These are phyloP conservation scores for Leucopternis melanops DNA, from an alignment of 2,113 vertebrate genomes.

Conservation along the genomic window DNA sequence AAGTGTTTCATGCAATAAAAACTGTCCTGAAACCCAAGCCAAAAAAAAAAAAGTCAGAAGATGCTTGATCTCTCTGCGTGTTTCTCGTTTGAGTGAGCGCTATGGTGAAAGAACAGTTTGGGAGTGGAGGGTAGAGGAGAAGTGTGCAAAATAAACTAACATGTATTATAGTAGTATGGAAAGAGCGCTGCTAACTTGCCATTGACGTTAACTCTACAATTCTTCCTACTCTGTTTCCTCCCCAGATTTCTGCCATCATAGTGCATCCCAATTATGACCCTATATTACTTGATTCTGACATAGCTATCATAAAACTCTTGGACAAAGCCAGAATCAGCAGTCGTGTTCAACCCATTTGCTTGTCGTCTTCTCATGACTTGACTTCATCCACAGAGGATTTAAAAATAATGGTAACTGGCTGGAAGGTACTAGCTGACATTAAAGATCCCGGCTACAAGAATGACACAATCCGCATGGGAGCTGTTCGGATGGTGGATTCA, in stretches of 20 bases:
- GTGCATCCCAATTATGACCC: constrained; percentile 93
- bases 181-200: not conserved
- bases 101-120: not conserved
- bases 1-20: not conserved
- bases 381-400: constrained; percentile 62
- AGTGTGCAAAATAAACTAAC: not conserved
- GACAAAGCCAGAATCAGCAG: constrained; percentile 92
- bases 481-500: constrained; percentile 81
- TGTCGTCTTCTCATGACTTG: constrained; percentile 73
- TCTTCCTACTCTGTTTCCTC: not conserved
- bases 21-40: not conserved
- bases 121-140: not conserved
- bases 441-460: constrained; percentile 66
- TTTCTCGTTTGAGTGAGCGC: not conserved
- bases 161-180: not conserved
- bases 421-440: constrained; percentile 80
- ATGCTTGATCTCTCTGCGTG: not conserved
- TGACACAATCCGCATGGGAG: constrained; percentile 82
- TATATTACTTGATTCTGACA: constrained; percentile 88
- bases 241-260: constrained; percentile 85
- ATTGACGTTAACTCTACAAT: not conserved
- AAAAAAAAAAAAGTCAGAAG: not conserved
- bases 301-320: constrained; percentile 87
- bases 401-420: constrained; percentile 85
- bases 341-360: constrained; percentile 87